Base-by-base conservation (phyloP, 1,140 invertebrate species). In the Scylla paramamosain region DNA sequence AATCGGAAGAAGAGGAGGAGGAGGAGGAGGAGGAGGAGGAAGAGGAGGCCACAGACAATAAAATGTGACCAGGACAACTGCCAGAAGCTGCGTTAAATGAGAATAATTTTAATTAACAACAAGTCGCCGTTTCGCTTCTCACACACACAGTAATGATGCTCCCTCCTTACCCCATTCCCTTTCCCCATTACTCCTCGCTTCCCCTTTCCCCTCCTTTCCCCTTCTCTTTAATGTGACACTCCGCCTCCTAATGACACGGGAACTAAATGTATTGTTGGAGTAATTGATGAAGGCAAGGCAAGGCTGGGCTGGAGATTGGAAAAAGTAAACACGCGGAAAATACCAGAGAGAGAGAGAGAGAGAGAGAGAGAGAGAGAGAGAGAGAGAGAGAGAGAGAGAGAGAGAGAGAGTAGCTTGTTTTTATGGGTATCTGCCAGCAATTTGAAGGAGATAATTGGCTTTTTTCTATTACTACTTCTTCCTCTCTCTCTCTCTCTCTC, bases 101-200 rank as follows among this genome's bases (percentile, higher is more conserved):
- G 87, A 93, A 93, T 93, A 93, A 93, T 93, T 87, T 93, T 93
- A 93, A 93, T 93, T 93, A 93, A 93, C 92, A 93, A 87, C 92
- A 59, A 59, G 12, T 59, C 52, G 52, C 52, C 10, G 52, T 8
- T 20, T 84, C 83, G 45, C 67, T 14, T 32, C 82, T 25, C 45
- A 31, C 67, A n/a, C 59, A 86, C 48, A 93, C 82, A 88, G 87
- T 86, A 93, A 93, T 77, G 45, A 52, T 39, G 84, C 46, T 31
- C 84, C 84, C 12, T 31, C 20, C 20, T 59, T 12, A 87, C 29
- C 29, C 84, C 12, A 16, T 59, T 20, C 10, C 52, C 20, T n/a
- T n/a, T n/a, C n/a, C n/a, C n/a, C 20, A 2, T 20, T 1, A 16
- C 20, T 59, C 52, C 52, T 12, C n/a, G n/a, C n/a, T n/a, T n/a